Evolutionary conservation across 1,140 invertebrate species (phyloP).

Genomic region (Calliopsis andreniformis): DNA sequence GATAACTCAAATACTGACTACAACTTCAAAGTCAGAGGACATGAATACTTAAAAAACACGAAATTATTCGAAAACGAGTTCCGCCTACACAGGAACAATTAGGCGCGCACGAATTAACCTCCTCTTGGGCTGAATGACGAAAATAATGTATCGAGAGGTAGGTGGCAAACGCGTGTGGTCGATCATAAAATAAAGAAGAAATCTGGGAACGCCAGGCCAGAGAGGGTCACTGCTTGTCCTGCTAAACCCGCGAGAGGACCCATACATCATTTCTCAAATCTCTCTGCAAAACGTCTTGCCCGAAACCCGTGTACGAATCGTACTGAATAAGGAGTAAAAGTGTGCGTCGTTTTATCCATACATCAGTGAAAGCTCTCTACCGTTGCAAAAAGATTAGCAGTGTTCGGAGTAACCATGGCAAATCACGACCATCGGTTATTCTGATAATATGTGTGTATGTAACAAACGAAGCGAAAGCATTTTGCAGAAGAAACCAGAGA

Average conservation of each 20-base stretch:
- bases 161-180: constrained; percentile 28
- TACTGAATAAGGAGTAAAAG: not conserved
- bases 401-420: constrained; percentile 40
- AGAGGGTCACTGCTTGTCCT: constrained; percentile 11
- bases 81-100: constrained; percentile 33
- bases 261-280: constrained; percentile 50
- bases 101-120: constrained; percentile 31
- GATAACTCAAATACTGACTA: too few species aligned
- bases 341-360: constrained; percentile 41
- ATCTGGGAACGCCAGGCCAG: not conserved
- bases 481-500: constrained; percentile 10
- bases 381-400: constrained; percentile 38
- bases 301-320: constrained; percentile 22
- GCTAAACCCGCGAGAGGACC: constrained; percentile 19
- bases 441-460: constrained; percentile 61
- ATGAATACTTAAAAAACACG: not conserved
- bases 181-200: constrained; percentile 24
- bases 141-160: constrained; percentile 38
- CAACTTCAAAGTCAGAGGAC: not conserved
- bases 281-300: constrained; percentile 21
- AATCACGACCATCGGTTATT: constrained; percentile 61
- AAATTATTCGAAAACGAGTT: constrained; percentile 4
- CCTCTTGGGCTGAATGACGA: not conserved
- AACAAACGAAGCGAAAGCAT: not conserved
- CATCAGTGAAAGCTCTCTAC: constrained; percentile 41